A percentile compares a stretch with the other conserved stretches of the same genome.
phyloP scores from a whole-genome alignment of 2,888 invertebrate genomes.

The Odontocolon sp. region DNA sequence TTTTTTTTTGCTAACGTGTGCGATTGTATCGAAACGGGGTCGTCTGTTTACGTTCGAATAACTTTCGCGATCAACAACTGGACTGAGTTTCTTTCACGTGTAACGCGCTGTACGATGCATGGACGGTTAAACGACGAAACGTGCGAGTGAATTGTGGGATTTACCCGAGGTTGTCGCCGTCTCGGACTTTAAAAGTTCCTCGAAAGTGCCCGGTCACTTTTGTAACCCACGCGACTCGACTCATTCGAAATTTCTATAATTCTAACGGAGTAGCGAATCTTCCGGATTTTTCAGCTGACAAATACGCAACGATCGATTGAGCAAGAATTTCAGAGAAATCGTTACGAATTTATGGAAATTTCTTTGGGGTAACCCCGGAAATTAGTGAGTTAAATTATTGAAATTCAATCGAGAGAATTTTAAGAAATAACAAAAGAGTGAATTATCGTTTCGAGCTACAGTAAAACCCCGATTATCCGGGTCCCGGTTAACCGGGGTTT shows the following conservation, averaged over 20 bases:
- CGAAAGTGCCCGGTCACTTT: slow-evolving; percentile 17
- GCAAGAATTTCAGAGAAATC: neutral
- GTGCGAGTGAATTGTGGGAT: slow-evolving; percentile 21
- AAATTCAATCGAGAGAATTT: too few relatives aligned
- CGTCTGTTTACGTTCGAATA: neutral
- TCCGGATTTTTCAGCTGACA: neutral
- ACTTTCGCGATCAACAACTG: neutral
- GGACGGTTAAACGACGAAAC: neutral
- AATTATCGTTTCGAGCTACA: neutral
- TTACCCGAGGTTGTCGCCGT: slow-evolving; percentile 12
- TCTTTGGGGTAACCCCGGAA: too few relatives aligned
- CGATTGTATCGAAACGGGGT: neutral
- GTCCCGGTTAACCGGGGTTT: slow-evolving; percentile 5
- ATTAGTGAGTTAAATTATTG: too few relatives aligned
- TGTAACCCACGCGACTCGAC: neutral
- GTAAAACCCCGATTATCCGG: neutral
- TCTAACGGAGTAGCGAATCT: neutral
- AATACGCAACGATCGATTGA: neutral
- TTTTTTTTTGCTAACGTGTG: neutral
- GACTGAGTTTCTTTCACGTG: neutral
- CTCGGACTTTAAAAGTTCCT: slow-evolving; percentile 16
- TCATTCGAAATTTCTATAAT: neutral
- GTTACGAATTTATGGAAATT: too few relatives aligned
- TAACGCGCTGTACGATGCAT: neutral
- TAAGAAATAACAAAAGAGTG: too few relatives aligned